Evolutionary conservation across 1,140 invertebrate genomes (phyloP), one percentile per base, ranked within the genome.

Genomic region (Danaus plexippus): DNA sequence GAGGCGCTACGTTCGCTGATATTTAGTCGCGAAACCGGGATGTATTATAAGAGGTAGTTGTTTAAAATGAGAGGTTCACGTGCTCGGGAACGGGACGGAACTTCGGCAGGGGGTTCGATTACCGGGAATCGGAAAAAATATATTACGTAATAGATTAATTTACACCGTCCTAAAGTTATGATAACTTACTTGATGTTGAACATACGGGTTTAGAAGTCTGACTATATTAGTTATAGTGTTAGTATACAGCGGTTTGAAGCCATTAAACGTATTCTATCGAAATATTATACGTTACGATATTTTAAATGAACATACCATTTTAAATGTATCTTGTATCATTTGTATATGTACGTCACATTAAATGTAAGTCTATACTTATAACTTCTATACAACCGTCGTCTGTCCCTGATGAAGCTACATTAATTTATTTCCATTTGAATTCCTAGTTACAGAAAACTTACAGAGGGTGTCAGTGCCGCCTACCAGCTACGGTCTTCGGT

Each of bases 31-130:
- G 78, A 85, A 83, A 83, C 80, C 7, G 76, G 78, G 83, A 86
- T 86, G 79, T 86, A 86, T 86, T 85, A 86, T 86, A 78, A 80
- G 72, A 74, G 77, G 79, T 85, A 86, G 81, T 86, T 86, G 79
- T 85, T 85, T 85, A 84, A 85, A 85, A 81, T 85, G 84, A 84
- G 78, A 80, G 52, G 46, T 40, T 52, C 57, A 47, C 11, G 47
- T 65, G 71, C 43, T 50, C 62, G 59, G 71, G 46, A 47, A 9
- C 12, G n/a, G 47, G 41, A 45, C 5, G 15, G 15, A 3, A 15
- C 15, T 15, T 3, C 1, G 15, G 15, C 15, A 15, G 15, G 15
- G 11, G 66, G 73, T 84, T 86, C 65, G 75, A 84, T 77, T 82
- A 57, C 54, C 15, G 59, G n/a, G 53, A 54, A 66, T 10, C 11